phyloP scores from a whole-genome alignment of 1,140 invertebrate species.

The Brachionus paranguensis region DNA sequence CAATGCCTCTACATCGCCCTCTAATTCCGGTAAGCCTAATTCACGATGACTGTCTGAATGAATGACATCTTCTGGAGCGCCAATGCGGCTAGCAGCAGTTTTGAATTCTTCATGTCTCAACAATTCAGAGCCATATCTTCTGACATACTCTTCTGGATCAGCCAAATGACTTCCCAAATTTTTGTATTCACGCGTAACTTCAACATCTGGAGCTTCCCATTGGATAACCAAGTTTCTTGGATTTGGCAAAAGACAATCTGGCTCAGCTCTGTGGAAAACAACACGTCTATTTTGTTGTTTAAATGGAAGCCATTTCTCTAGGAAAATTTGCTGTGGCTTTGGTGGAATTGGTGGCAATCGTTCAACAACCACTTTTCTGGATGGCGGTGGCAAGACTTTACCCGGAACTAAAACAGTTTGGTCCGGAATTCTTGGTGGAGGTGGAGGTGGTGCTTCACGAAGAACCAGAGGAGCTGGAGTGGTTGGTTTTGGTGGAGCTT shows the following conservation, averaged over 20 bases:
- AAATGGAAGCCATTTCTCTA: slow-evolving; percentile 39
- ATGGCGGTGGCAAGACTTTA: slow-evolving; percentile 35
- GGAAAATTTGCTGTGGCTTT: slow-evolving; percentile 19
- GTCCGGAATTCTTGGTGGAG: slow-evolving; percentile 7
- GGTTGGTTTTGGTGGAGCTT: slow-evolving; percentile 16
- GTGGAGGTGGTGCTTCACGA: slow-evolving; percentile 37
- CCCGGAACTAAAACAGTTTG: neutral
- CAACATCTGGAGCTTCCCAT: slow-evolving; percentile 38
- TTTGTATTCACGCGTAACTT: neutral
- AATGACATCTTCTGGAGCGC: neutral
- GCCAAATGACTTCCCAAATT: slow-evolving; percentile 23
- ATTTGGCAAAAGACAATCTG: slow-evolving; percentile 6
- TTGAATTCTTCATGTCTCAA: slow-evolving; percentile 17
- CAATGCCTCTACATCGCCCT: slow-evolving; percentile 32
- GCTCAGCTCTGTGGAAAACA: slow-evolving; percentile 6
- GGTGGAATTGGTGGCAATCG: slow-evolving; percentile 32
- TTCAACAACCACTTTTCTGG: slow-evolving; percentile 38
- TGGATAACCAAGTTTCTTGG: slow-evolving; percentile 33
- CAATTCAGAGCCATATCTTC: neutral
- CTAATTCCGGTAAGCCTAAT: slow-evolving; percentile 16
- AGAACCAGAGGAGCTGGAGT: slow-evolving; percentile 36
- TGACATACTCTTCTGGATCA: slow-evolving; percentile 22
- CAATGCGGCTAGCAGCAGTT: neutral
- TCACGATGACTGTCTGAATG: slow-evolving; percentile 1
- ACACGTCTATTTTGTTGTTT: slow-evolving; percentile 34